Conservation (phyloP, 35 echinoderm and acorn worm species). For the Stichopus chloronotus region DNA sequence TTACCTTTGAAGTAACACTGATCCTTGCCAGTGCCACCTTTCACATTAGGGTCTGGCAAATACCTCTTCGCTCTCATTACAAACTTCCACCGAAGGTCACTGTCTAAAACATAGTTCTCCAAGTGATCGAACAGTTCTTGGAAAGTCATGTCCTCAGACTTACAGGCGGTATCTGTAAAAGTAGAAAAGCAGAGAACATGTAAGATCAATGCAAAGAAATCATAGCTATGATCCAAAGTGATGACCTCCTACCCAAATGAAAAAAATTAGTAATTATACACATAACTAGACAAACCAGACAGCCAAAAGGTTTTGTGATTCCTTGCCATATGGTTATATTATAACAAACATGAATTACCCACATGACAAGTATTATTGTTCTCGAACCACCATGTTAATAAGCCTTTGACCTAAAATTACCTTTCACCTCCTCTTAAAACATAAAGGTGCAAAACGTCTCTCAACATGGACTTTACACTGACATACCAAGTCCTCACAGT, state of each 20-base stretch:
- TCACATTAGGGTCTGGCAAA: constrained; percentile 67
- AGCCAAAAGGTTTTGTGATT: too few species aligned
- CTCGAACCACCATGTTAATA: too few species aligned
- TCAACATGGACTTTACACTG: too few species aligned
- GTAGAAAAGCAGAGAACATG: neutral
- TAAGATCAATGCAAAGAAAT: neutral
- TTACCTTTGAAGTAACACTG: constrained; percentile 97
- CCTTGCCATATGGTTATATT: too few species aligned
- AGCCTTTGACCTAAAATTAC: too few species aligned
- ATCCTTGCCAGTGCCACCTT: constrained; percentile 89
- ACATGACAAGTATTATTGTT: too few species aligned
- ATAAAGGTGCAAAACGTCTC: too few species aligned
- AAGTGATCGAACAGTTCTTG: constrained; percentile 93
- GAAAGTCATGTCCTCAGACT: constrained; percentile 86
- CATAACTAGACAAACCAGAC: neutral
- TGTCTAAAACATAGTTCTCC: constrained; percentile 65
- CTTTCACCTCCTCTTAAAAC: too few species aligned
- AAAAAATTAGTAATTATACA: too few species aligned
- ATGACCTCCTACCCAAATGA: neutral
- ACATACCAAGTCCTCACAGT: too few species aligned
- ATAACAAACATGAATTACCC: too few species aligned
- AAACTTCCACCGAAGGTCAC: constrained; percentile 84
- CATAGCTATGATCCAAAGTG: neutral
- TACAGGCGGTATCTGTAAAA: constrained; percentile 85
- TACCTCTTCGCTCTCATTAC: constrained; percentile 90